Evolutionary conservation across 2,113 vertebrate genomes (phyloP).

Genomic region (Mirounga angustirostris): DNA sequence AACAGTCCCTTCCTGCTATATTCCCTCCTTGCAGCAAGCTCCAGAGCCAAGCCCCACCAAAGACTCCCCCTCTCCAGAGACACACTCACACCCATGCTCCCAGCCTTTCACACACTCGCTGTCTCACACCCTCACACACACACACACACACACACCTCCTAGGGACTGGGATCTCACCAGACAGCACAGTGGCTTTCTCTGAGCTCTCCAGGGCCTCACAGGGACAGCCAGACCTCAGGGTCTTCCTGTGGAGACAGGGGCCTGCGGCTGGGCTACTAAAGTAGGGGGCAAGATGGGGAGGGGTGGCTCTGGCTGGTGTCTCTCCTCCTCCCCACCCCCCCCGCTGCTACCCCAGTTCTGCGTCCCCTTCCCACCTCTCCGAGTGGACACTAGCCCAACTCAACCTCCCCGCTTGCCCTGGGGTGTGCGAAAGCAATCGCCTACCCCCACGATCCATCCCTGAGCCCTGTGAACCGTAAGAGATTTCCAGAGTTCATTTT

Average conservation of each 20-base stretch:
- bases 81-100: background rate
- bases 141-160: too few species aligned
- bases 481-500: background rate
- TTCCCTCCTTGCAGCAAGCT: background rate
- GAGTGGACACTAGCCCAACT: background rate
- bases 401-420: background rate
- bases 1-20: background rate
- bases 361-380: background rate
- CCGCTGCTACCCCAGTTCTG: background rate
- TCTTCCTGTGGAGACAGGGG: background rate
- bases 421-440: background rate
- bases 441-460: background rate
- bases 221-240: background rate
- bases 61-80: background rate
- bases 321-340: too few species aligned
- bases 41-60: background rate
- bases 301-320: background rate
- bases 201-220: background rate
- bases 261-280: background rate
- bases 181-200: background rate
- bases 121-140: background rate
- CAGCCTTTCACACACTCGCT: background rate
- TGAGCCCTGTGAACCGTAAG: background rate
- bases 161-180: background rate
- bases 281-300: too few species aligned